phyloP scores from a whole-genome alignment of 2,113 vertebrate species.

The Microtus richardsoni region DNA sequence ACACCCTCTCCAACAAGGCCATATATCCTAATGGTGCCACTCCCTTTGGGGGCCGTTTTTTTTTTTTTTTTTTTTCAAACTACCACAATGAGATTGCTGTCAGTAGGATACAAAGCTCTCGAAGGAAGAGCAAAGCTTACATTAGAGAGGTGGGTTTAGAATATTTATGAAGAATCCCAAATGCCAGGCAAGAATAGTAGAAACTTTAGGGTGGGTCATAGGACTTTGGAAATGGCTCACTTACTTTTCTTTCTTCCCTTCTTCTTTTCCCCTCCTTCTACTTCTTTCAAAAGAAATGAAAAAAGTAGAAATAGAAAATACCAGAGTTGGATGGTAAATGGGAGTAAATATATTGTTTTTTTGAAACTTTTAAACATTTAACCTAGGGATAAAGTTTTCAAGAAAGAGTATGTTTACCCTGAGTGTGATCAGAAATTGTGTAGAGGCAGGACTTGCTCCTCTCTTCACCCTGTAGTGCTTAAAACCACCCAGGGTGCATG shows the following conservation, averaged over 20 bases:
- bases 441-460: not conserved
- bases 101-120: not conserved
- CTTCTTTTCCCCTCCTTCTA: no score
- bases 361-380: not conserved
- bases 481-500: not conserved
- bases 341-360: constrained; percentile 10
- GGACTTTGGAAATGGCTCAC: not conserved
- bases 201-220: not conserved
- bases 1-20: no score
- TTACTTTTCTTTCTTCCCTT: not conserved
- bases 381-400: not conserved
- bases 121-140: not conserved
- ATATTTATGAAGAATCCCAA: not conserved
- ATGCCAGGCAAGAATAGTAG: not conserved
- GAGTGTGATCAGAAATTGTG: not conserved
- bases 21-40: not conserved
- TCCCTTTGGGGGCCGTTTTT: not conserved
- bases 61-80: no score
- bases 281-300: not conserved
- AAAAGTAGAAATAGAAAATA: constrained; percentile 10
- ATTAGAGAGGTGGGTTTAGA: not conserved
- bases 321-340: not conserved
- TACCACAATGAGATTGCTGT: not conserved
- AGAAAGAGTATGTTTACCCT: not conserved
- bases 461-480: not conserved